Conservation (phyloP, 2,888 invertebrate genomes). For the Tillus elongatus region DNA sequence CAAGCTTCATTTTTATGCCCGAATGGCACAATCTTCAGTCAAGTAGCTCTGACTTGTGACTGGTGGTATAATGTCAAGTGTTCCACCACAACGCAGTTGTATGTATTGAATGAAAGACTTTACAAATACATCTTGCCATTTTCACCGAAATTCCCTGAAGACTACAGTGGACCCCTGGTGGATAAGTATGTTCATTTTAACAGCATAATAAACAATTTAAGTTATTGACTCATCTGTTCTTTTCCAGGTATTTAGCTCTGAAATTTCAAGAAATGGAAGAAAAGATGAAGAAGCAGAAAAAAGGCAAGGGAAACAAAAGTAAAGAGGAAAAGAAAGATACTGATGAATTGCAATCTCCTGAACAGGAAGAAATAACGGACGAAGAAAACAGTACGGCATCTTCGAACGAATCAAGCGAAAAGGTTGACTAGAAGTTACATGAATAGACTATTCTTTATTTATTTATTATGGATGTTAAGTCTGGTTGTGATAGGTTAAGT, state of each 20-base stretch:
- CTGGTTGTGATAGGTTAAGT: conserved; percentile 1
- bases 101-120: conserved; percentile 78
- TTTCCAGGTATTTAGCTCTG: conserved; percentile 63
- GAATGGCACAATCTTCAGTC: conserved; percentile 84
- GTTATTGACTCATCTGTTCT: conserved; percentile 6
- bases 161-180: conserved; percentile 79
- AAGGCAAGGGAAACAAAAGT: conserved; percentile 40
- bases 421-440: conserved; percentile 5
- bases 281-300: conserved; percentile 62
- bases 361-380: conserved; percentile 21
- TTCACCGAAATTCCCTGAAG: conserved; percentile 82
- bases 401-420: too few relatives aligned
- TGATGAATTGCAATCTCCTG: conserved; percentile 23
- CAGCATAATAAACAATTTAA: too few relatives aligned
- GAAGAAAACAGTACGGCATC: too few relatives aligned
- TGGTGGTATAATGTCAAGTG: conserved; percentile 93
- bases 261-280: conserved; percentile 84
- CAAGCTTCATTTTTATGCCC: conserved; percentile 85
- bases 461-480: too few relatives aligned
- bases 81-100: conserved; percentile 71
- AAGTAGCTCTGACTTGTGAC: conserved; percentile 79
- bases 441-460: too few relatives aligned
- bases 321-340: conserved; percentile 27
- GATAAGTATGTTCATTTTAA: conserved; percentile 53
- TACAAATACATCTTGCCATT: conserved; percentile 82